A percentile compares a stretch with the other conserved stretches of the same genome.
Conservation (phyloP, 2,797 vertebrate species). For the Myripristis murdjan region DNA sequence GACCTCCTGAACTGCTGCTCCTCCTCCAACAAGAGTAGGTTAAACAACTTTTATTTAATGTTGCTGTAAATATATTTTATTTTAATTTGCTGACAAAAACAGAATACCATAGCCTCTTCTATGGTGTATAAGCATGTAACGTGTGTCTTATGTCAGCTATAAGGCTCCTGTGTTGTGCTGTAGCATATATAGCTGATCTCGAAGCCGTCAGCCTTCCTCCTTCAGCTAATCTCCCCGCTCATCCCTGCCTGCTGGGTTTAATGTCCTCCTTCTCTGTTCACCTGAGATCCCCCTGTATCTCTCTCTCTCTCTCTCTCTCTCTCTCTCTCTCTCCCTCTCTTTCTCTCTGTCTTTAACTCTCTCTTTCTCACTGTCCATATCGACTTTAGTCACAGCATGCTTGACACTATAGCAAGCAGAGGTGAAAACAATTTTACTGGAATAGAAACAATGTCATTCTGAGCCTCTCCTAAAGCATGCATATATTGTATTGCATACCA, state of each 20-base stretch:
- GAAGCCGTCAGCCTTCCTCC: constrained; percentile 63
- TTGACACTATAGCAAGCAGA: constrained; percentile 47
- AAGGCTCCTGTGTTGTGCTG: constrained; percentile 23
- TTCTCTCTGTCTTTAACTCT: constrained; percentile 15
- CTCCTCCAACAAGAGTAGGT: too few species aligned
- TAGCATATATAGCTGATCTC: constrained; percentile 54
- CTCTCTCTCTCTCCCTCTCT: constrained; percentile 15
- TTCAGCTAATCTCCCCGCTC: constrained; percentile 69
- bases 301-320: constrained; percentile 1
- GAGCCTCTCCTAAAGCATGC: constrained; percentile 40
- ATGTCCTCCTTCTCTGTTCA: constrained; percentile 67
- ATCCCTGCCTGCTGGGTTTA: constrained; percentile 72
- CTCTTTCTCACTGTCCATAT: constrained; percentile 10
- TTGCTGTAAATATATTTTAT: background rate
- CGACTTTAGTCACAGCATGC: constrained; percentile 53
- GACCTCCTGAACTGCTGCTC: too few species aligned
- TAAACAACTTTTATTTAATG: too few species aligned
- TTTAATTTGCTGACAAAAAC: too few species aligned
- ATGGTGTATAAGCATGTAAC: background rate
- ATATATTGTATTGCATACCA: too few species aligned
- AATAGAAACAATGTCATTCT: constrained; percentile 54
- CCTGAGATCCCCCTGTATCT: constrained; percentile 50
- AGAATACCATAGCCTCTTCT: background rate
- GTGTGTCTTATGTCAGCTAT: background rate
- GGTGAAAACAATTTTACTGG: constrained; percentile 53